Conservation (phyloP, 2,888 invertebrate genomes). For the Cosmorhoe ocellata region DNA sequence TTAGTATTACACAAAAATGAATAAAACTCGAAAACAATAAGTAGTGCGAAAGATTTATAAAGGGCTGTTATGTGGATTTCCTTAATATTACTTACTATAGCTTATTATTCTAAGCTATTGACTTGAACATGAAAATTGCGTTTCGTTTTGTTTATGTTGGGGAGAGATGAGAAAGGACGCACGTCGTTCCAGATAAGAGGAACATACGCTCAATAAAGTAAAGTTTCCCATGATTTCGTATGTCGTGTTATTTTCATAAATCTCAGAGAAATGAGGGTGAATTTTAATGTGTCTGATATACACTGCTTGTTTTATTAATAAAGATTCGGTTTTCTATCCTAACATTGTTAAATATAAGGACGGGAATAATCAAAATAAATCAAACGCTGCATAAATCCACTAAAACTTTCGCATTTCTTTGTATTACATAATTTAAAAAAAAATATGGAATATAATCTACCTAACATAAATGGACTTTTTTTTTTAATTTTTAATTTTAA, state of each 20-base stretch:
- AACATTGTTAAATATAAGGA: too few relatives aligned
- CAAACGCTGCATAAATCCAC: too few relatives aligned
- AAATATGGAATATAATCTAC: too few relatives aligned
- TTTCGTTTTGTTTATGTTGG: slow-evolving; percentile 74
- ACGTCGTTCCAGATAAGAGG: slow-evolving; percentile 62
- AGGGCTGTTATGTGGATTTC: slow-evolving; percentile 66
- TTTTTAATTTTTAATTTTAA: too few relatives aligned
- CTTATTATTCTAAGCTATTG: slow-evolving; percentile 82
- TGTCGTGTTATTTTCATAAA: slow-evolving; percentile 63
- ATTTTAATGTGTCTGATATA: slow-evolving; percentile 54
- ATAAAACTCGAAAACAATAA: slow-evolving; percentile 37
- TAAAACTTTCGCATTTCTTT: too few relatives aligned
- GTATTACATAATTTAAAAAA: too few relatives aligned
- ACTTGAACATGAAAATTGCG: slow-evolving; percentile 79
- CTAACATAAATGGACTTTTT: too few relatives aligned
- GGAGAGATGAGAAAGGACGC: slow-evolving; percentile 54
- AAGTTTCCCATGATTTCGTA: slow-evolving; percentile 54
- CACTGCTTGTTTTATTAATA: slow-evolving; percentile 35
- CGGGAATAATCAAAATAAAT: too few relatives aligned
- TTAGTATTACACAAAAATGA: too few relatives aligned
- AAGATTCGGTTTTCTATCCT: slow-evolving; percentile 6
- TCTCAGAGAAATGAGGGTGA: slow-evolving; percentile 58
- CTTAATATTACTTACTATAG: slow-evolving; percentile 77
- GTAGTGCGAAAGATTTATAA: slow-evolving; percentile 46
- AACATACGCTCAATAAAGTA: slow-evolving; percentile 56